Base-by-base conservation (phyloP, 2,888 invertebrate genomes). In the Scrobipalpa costella region DNA sequence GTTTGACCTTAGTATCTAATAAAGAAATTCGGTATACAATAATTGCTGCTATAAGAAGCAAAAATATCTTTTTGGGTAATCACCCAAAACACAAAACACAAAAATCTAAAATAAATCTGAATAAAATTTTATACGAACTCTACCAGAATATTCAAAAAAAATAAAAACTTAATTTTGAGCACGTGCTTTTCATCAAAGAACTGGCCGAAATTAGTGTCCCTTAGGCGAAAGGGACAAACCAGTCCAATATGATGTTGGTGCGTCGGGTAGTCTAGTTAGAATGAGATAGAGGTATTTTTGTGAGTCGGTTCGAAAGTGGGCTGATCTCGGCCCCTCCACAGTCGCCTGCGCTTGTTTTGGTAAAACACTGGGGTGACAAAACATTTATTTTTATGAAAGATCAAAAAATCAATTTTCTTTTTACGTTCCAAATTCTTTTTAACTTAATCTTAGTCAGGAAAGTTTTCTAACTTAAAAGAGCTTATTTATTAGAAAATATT, bases 261-360 rank as follows among this genome's bases (percentile, higher is more conserved):
- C 73, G 76, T 75, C 73, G 74, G 9, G 38, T 47, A 60, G 36
- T 62, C 44, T 27, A 69, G 81, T 71, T 69, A 80, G 85, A 91
- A 69, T 72, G 84, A 83, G 90, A 90, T 78, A 72, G 62, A 57
- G 74, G 80, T 86, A 85, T 76, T 80, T 88, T 77, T 79, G 78
- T 78, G 71, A 70, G 68, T 76, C 74, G 65, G 67, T 67, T 68
- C 66, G 70, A 76, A 73, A 82, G 84, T 87, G 90, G 90, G 90
- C 86, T 73, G 90, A 87, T 74, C 89, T 79, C 77, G 72, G 72
- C 78, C 86, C 87, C 86, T 77, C 86, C 83, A 83, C 64, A 71
- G 77, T 82, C 88, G 86, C 84, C 69, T 71, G 85, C 87, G 90
- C 80, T 80, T 78, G 84, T 86, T 85, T 86, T 83, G 79, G 79